Evolutionary conservation across 2,113 vertebrate genomes (phyloP), one percentile per base, ranked within the genome.

Genomic region (Phocoena phocoena): DNA sequence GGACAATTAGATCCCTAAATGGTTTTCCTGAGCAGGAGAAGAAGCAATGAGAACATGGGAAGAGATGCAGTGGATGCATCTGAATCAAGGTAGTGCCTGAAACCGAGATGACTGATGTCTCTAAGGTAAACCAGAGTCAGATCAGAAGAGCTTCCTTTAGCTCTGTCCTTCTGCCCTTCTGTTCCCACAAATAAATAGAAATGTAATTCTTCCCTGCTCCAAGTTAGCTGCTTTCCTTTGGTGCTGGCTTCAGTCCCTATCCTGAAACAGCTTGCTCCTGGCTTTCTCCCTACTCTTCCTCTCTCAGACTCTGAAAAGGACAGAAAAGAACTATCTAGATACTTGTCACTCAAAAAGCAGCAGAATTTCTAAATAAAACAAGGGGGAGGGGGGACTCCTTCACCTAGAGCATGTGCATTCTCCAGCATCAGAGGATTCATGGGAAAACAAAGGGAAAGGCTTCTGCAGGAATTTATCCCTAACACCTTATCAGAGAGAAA

Each of bases 321-420:
- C 44, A 38, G 31, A 50, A 44, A 88, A 92, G 23, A 63, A 18
- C 9, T 38, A 47, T 55, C 55, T 31, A 33, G 3, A 41, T 25
- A 41, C 67, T 8, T 63, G 12, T 67, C 11, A 41, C 28, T 53
- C 31, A 31, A n/a, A 90, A 36, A 26, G 1, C 6, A 21, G 12
- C 18, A 18, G 12, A 14, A 38, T 83, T 58, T 9, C 17, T 58
- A 68, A 62, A 38, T 13, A 47, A 63, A 60, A 62, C 60, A 50
- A 44, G n/a, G 23, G 41, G 3, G 50, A 0, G 0, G 4, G 5
- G 28, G 1, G 1, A 71, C 31, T 53, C 15, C 15, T 76, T 88
- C 33, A 38, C 38, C 36, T 55, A 53, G 71, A 44, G 20, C 28
- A 44, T 1, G 2, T 1, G 5, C 18, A 44, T 38, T 73, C 36